These are phyloP conservation scores for Trachurus trachurus DNA, from an alignment of 2,797 vertebrate genomes.

Conservation along the genomic window DNA sequence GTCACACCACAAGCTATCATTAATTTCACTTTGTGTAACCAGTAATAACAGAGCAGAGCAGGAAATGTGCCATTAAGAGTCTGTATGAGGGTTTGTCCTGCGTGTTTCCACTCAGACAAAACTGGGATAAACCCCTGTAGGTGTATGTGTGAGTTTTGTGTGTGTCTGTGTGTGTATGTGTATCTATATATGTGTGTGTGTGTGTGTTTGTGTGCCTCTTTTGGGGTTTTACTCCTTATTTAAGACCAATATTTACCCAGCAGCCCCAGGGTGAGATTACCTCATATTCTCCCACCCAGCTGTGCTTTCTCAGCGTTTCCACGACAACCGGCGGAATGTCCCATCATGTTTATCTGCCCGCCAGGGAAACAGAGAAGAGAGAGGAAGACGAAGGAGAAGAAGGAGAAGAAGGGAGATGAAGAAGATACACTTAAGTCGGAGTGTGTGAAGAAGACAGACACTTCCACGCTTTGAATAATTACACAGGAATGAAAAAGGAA, in stretches of 20 bases:
- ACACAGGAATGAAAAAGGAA: constrained; percentile 20
- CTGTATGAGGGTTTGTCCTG: constrained; percentile 60
- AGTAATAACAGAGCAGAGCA: constrained; percentile 69
- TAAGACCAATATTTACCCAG: constrained; percentile 97
- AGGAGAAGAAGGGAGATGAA: constrained; percentile 70
- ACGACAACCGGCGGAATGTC: constrained; percentile 94
- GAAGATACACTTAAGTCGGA: constrained; percentile 50
- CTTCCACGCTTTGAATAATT: constrained; percentile 25
- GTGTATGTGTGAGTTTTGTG: constrained; percentile 66
- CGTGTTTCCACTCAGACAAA: constrained; percentile 65
- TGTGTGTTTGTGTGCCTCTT: constrained; percentile 82
- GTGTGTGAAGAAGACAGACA: constrained; percentile 36
- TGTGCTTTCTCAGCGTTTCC: constrained; percentile 94
- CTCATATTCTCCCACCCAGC: constrained; percentile 94
- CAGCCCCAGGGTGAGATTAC: constrained; percentile 95
- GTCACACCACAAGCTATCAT: constrained; percentile 54
- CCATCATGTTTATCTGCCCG: constrained; percentile 92
- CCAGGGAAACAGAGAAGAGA: constrained; percentile 89
- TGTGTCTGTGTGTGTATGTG: constrained; percentile 56
- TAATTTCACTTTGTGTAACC: constrained; percentile 53
- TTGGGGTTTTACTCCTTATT: constrained; percentile 90
- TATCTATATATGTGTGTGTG: constrained; percentile 65
- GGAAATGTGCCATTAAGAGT: constrained; percentile 70
- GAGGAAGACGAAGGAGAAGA: constrained; percentile 85
- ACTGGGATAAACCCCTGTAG: constrained; percentile 61